Conservation (phyloP, 2,797 vertebrate species). For the Cyprinella venusta region DNA sequence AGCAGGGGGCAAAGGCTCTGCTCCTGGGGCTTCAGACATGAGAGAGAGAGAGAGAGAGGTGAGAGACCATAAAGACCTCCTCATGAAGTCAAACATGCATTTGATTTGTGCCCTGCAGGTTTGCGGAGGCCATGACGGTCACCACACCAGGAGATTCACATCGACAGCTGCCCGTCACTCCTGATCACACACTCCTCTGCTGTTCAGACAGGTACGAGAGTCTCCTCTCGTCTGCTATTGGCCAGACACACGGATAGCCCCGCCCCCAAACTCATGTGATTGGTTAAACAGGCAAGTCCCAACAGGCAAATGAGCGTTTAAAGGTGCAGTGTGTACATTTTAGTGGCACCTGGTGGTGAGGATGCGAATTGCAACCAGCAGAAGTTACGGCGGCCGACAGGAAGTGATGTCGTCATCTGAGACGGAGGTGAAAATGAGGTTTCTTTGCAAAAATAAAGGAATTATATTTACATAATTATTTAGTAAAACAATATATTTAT, state of each 20-base stretch:
- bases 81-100: constrained; percentile 70
- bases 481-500: too few species aligned
- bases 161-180: neutral
- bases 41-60: constrained; percentile 67
- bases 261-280: neutral
- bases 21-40: constrained; percentile 55
- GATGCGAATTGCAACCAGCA: too few species aligned
- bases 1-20: constrained; percentile 17
- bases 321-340: too few species aligned
- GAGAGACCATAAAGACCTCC: constrained; percentile 81
- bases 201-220: neutral
- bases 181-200: neutral
- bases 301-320: too few species aligned
- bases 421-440: too few species aligned
- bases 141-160: constrained; percentile 11
- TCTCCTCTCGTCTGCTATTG: neutral
- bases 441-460: too few species aligned
- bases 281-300: neutral
- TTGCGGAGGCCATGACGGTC: constrained; percentile 50
- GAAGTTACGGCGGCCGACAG: too few species aligned
- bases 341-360: too few species aligned
- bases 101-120: constrained; percentile 76
- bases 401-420: too few species aligned
- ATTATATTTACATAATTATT: too few species aligned
- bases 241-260: neutral